Percentiles rank a stretch among this genome's conserved stretches.
phyloP scores from a whole-genome alignment of 2,113 vertebrate species.

The Boleophthalmus pectinirostris region DNA sequence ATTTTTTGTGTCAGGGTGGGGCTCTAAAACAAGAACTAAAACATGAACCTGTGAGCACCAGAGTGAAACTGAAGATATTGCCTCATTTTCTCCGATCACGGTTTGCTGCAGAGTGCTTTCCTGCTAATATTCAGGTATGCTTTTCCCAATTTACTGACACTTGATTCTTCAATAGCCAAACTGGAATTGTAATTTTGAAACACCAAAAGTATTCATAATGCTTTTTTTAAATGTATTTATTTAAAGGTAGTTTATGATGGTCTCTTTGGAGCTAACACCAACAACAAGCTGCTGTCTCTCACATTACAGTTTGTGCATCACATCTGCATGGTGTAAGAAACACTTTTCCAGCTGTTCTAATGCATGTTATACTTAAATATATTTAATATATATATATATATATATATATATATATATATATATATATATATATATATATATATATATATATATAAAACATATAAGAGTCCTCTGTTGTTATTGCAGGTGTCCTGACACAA shows the following conservation, averaged over 20 bases:
- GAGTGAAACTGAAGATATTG: constrained; percentile 97
- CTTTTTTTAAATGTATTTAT: constrained; percentile 24
- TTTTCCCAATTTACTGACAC: not conserved
- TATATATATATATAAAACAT: too few relatives aligned
- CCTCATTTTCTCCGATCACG: constrained; percentile 94
- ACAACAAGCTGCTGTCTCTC: constrained; percentile 92
- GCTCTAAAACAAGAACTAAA: constrained; percentile 93
- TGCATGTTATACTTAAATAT: not conserved
- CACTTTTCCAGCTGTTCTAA: not conserved
- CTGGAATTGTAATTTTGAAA: not conserved
- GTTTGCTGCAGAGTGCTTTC: constrained; percentile 93
- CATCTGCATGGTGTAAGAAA: constrained; percentile 94
- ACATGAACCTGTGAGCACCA: constrained; percentile 94
- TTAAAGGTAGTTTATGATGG: constrained; percentile 95
- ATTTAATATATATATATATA: too few relatives aligned
- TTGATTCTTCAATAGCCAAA: not conserved
- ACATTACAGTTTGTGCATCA: constrained; percentile 98
- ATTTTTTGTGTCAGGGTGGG: constrained; percentile 76
- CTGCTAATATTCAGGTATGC: constrained; percentile 94
- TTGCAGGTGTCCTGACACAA: constrained; percentile 91
- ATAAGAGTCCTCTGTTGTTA: not conserved
- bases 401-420: too few relatives aligned
- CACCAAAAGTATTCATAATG: too few relatives aligned
- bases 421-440: too few relatives aligned
- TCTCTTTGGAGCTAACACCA: constrained; percentile 94